A percentile compares a stretch with the other conserved stretches of the same genome.
These are phyloP conservation scores for Galemys pyrenaicus DNA, from an alignment of 2,113 vertebrate genomes.

Conservation along the genomic window DNA sequence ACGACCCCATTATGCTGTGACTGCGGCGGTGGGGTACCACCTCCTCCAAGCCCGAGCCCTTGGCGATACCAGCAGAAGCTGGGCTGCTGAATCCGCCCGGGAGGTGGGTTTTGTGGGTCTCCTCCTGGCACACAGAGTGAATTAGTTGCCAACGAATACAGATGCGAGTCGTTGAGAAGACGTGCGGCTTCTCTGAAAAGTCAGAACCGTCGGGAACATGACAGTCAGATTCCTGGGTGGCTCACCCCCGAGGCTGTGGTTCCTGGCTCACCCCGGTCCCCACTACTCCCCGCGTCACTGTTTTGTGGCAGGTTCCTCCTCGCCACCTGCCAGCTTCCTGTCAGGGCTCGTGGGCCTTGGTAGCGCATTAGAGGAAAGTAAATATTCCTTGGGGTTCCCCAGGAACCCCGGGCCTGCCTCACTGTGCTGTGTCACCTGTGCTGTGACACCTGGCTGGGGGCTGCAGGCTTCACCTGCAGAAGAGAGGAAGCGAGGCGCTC, in stretches of 20 bases:
- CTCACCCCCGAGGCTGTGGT: neutral
- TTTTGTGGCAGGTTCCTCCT: neutral
- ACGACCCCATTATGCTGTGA: neutral
- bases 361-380: neutral
- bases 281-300: neutral
- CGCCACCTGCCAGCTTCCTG: no score
- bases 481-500: neutral
- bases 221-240: neutral
- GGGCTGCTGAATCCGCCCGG: neutral
- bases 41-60: neutral
- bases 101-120: neutral
- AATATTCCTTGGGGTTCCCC: neutral
- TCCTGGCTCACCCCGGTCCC: neutral
- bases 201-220: neutral
- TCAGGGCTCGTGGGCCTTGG: neutral
- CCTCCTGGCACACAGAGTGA: neutral
- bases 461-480: fast-evolving
- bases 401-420: fast-evolving
- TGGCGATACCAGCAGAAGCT: neutral
- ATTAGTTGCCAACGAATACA: neutral
- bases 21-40: neutral
- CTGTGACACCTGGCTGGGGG: no score
- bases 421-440: no score
- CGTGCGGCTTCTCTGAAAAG: neutral
- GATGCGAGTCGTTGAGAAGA: neutral